Base-by-base conservation (phyloP, 2,797 vertebrate species). In the Clarias fuscus region DNA sequence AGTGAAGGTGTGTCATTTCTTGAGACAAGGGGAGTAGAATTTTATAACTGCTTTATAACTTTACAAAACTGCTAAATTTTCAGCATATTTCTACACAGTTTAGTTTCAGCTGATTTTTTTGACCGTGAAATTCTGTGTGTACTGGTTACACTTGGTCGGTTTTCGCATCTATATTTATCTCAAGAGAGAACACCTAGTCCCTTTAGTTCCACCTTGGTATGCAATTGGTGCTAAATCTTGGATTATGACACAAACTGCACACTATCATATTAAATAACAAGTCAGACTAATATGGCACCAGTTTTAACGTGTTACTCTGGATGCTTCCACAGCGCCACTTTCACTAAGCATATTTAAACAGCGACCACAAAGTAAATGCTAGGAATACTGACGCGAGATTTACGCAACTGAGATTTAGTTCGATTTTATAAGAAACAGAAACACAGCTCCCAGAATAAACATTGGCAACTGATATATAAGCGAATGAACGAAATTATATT, bases 271-370 rank as follows among this genome's bases (percentile, higher is more conserved):
- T 68, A 56, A 82, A 82, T 20, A 30, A 17, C 43, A 82, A 30
- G 64, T 70, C 64, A 56, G 4, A 20, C 10, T 56, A 1, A 56
- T 30, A 20, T 20, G 64, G 14, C 43, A 56, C 10, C n/a, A 43
- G 43, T 68, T 68, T 82, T 82, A 18, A 82, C 3, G 43, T 68
- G 80, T 68, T 82, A 82, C 56, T 82, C 5, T 24, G 43, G 27
- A 58, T 8, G 43, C 27, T 33, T 82, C 64, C 64, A 82, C 80
- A 68, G 80, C 43, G 80, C 80, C 80, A 82, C 65, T 64, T 24
- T 30, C 64, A 33, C 64, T 56, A 43, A 20, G n/a, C n/a, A 13
- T 68, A 7, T 22, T 53, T 53, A 53, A 53, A 68, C 68, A 5
- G 5, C n/a, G 43, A 56, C 11, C 64, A 82, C 62, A 67, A 20